Percentiles rank a stretch among this genome's conserved stretches.
phyloP scores from a whole-genome alignment of 2,113 vertebrate genomes.

The human (Homo sapiens) region DNA sequence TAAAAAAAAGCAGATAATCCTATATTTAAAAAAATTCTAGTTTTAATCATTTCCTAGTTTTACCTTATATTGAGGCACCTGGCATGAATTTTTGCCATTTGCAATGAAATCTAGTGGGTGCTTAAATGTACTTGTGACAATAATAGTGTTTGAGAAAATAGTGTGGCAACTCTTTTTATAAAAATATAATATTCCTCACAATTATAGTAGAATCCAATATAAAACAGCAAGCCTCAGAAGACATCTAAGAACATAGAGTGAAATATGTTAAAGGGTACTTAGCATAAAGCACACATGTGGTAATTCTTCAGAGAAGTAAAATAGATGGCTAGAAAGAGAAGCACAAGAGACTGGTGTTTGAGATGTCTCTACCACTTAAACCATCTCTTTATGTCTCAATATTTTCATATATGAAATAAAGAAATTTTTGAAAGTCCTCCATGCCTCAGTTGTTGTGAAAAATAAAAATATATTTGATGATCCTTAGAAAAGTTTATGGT shows the following conservation, averaged over 20 bases:
- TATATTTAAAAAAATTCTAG: neutral
- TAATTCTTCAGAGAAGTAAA: neutral
- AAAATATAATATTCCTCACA: neutral
- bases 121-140: neutral
- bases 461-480: neutral
- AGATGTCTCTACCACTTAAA: neutral
- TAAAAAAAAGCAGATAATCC: neutral
- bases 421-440: neutral
- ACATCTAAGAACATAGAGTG: neutral
- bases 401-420: neutral
- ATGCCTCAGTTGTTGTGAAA: neutral
- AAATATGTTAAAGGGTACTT: neutral
- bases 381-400: neutral
- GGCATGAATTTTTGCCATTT: neutral
- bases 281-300: neutral
- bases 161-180: neutral
- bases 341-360: neutral
- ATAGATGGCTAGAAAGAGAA: neutral
- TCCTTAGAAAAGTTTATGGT: neutral
- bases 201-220: neutral
- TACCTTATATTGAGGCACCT: neutral
- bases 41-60: slow-evolving; percentile 20
- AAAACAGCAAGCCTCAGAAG: neutral
- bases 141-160: neutral
- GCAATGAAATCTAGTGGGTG: neutral